phyloP scores from a whole-genome alignment of 2,888 invertebrate species.

The Apodemia duryi region DNA sequence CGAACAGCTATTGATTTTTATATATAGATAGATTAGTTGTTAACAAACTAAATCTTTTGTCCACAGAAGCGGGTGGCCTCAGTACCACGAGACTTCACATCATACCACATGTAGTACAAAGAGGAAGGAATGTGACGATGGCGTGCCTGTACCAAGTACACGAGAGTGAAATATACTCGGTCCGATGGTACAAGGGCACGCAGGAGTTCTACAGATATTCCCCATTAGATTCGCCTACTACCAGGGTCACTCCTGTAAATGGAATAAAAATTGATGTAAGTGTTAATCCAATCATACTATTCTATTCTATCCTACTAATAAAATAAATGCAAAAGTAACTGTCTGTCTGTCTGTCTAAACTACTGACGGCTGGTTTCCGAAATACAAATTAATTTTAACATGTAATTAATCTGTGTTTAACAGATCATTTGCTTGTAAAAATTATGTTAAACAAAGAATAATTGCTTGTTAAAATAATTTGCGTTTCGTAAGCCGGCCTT shows the following conservation, averaged over 20 bases:
- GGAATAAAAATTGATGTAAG: slow-evolving; percentile 92
- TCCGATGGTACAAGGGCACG: slow-evolving; percentile 91
- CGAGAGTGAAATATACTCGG: slow-evolving; percentile 86
- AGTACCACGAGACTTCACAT: slow-evolving; percentile 86
- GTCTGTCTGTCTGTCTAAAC: no score
- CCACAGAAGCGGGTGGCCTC: slow-evolving; percentile 81
- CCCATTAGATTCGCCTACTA: slow-evolving; percentile 85
- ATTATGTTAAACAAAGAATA: no score
- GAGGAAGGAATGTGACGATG: slow-evolving; percentile 84
- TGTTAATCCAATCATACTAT: neutral
- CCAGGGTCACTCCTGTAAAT: slow-evolving; percentile 84
- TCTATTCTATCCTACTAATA: no score
- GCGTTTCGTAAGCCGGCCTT: no score
- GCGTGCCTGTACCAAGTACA: slow-evolving; percentile 88
- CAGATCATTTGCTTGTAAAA: no score
- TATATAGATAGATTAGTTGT: no score
- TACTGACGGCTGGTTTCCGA: no score
- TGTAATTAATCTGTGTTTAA: no score
- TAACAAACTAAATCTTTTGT: slow-evolving; percentile 34
- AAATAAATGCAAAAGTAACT: no score
- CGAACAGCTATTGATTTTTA: no score
- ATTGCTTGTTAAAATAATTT: no score
- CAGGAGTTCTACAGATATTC: slow-evolving; percentile 92
- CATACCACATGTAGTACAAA: slow-evolving; percentile 84
- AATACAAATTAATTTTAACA: no score